These are phyloP conservation scores for Chaetorhynchus papuensis DNA, from an alignment of 2,113 vertebrate genomes.

Conservation along the genomic window DNA sequence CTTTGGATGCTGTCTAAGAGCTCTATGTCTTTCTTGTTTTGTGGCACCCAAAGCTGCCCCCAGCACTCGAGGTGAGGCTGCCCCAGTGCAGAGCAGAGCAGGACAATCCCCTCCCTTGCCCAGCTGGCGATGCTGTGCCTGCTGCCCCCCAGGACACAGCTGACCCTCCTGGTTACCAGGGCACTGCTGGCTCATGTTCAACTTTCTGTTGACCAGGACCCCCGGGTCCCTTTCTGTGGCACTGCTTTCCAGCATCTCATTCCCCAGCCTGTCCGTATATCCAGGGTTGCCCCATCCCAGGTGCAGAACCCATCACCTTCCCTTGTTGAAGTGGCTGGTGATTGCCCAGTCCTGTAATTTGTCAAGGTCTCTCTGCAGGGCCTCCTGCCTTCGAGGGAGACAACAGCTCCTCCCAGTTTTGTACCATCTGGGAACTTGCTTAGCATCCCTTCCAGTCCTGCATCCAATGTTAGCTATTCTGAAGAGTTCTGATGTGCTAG, in stretches of 20 bases:
- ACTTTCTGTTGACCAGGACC: fast-evolving
- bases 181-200: background rate
- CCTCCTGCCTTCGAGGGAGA: background rate
- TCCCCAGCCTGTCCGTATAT: background rate
- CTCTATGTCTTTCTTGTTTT: background rate
- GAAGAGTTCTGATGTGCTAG: background rate
- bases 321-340: background rate
- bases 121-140: fast-evolving
- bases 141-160: fast-evolving
- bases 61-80: fast-evolving
- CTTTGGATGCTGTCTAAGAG: background rate
- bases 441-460: background rate
- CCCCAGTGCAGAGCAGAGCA: fast-evolving
- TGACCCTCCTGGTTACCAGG: background rate
- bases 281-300: background rate
- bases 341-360: background rate
- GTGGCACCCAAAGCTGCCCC: background rate
- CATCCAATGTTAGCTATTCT: background rate
- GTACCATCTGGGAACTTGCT: background rate
- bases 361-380: background rate
- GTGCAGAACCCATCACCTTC: background rate
- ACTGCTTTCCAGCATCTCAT: background rate
- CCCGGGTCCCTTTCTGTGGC: no score
- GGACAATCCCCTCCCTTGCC: background rate
- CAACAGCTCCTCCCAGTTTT: background rate